Evolutionary conservation across 2,797 vertebrate genomes (phyloP), one percentile per base, ranked within the genome.

Genomic region (Cossypha niveicapilla): DNA sequence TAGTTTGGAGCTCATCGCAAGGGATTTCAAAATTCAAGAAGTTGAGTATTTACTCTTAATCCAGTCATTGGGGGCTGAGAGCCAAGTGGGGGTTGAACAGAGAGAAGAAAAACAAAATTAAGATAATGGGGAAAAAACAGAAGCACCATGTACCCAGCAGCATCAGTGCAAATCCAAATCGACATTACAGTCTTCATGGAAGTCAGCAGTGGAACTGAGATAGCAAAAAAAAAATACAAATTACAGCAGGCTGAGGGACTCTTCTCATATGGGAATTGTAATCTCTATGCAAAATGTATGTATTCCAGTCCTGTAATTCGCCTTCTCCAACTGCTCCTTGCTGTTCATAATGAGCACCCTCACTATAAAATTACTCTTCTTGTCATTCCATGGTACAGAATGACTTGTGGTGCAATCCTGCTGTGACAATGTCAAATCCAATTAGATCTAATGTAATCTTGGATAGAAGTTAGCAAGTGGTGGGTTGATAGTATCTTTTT

Each of bases 1-100:
- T 61, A 75, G 25, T 63, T 27, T 82, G 80, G 71, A 86, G 61
- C 42, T 88, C 28, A 30, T 56, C 5, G 6, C 54, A 63, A 71
- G 25, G 30, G 51, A 25, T 88, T 84, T 88, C 86, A 86, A 76
- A 90, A 75, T 81, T 60, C 82, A 92, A 61, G 53, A 92, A 85
- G 41, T 7, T 47, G 30, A 63, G 35, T 45, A 74, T 90, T 82
- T 92, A 73, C 34, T 75, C 48, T 73, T 89, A 93, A 76, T 85
- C 13, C 48, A 61, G 50, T 34, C 42, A 7, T 0, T 56, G n/a
- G 45, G 42, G 88, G 27, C 50, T 47, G 22, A 82, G 32, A 92
- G 21, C 12, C 72, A 88, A 72, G 41, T 27, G 2, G 3, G 10
- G 10, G 24, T 6, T 76, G 21, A 62, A 18, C 3, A 2, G 23